These are phyloP conservation scores for Steatornis caripensis DNA, from an alignment of 2,113 vertebrate genomes.

Conservation along the genomic window DNA sequence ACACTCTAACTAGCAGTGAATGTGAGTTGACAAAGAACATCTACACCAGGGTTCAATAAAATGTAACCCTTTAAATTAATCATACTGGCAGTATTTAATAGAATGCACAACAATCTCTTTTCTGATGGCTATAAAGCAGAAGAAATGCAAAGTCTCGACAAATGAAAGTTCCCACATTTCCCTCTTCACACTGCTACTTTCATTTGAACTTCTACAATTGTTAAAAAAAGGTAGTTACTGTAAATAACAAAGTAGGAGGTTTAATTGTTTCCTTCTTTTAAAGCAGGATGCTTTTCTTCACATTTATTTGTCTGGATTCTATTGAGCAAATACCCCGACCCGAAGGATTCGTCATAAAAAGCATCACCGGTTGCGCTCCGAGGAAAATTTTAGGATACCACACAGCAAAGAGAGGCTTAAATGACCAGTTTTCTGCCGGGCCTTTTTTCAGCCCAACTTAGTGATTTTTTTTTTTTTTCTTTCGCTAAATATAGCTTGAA, in stretches of 20 bases:
- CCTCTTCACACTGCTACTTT: conserved; percentile 72
- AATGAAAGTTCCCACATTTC: conserved; percentile 77
- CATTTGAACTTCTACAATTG: conserved; percentile 68
- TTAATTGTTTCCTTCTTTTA: conserved; percentile 69
- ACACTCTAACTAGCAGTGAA: conserved; percentile 83
- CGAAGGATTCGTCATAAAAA: conserved; percentile 56
- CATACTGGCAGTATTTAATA: conserved; percentile 83
- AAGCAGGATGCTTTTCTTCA: conserved; percentile 55
- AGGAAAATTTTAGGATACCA: conserved; percentile 54
- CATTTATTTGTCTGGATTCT: conserved; percentile 47
- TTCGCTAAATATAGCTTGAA: conserved; percentile 6
- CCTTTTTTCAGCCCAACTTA: conserved; percentile 34
- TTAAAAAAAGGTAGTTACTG: conserved; percentile 71
- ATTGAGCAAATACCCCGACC: conserved; percentile 52
- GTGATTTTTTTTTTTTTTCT: background rate
- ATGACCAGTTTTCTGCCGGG: conserved; percentile 15
- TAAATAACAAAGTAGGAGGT: conserved; percentile 71
- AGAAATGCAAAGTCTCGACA: conserved; percentile 72
- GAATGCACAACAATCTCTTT: conserved; percentile 79
- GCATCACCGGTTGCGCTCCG: conserved; percentile 34
- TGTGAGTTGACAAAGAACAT: conserved; percentile 78
- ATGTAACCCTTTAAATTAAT: conserved; percentile 85
- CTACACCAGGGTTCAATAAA: conserved; percentile 77
- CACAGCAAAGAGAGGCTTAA: conserved; percentile 35
- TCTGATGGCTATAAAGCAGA: conserved; percentile 73